Evolutionary conservation across 2,113 vertebrate species (phyloP).

Genomic region (Uria aalge): DNA sequence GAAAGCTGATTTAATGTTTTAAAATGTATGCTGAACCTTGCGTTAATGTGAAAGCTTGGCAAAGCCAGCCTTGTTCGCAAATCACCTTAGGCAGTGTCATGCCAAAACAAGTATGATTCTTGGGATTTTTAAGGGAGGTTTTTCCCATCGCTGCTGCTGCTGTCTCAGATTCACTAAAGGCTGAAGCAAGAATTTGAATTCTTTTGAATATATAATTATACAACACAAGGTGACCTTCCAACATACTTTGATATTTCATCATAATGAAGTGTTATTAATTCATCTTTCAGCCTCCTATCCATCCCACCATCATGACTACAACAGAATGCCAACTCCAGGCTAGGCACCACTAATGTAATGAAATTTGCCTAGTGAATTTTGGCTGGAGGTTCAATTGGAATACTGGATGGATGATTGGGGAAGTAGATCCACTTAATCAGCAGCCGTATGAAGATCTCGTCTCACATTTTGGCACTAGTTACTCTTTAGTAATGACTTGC

Average conservation of each 20-base stretch:
- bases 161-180: slow-evolving; percentile 70
- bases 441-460: not conserved
- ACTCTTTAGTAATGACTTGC: not conserved
- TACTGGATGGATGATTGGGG: not conserved
- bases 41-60: slow-evolving; percentile 54
- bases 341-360: not conserved
- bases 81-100: slow-evolving; percentile 72
- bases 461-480: not conserved
- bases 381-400: not conserved
- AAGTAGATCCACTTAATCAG: slow-evolving; percentile 17
- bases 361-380: slow-evolving; percentile 25
- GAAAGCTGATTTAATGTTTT: not conserved
- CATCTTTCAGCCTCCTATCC: slow-evolving; percentile 25
- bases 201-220: slow-evolving; percentile 33
- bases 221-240: slow-evolving; percentile 32
- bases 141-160: slow-evolving; percentile 73
- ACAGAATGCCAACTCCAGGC: not conserved
- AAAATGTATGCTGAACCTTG: slow-evolving; percentile 8
- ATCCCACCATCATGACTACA: not conserved
- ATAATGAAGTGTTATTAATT: slow-evolving; percentile 20
- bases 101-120: slow-evolving; percentile 80
- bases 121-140: slow-evolving; percentile 78
- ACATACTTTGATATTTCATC: slow-evolving; percentile 12
- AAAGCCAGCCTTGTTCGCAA: slow-evolving; percentile 66
- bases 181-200: slow-evolving; percentile 62